Percentiles rank a stretch among this genome's conserved stretches.
Conservation (phyloP, 2,797 vertebrate species). For the Hemibagrus guttatus region DNA sequence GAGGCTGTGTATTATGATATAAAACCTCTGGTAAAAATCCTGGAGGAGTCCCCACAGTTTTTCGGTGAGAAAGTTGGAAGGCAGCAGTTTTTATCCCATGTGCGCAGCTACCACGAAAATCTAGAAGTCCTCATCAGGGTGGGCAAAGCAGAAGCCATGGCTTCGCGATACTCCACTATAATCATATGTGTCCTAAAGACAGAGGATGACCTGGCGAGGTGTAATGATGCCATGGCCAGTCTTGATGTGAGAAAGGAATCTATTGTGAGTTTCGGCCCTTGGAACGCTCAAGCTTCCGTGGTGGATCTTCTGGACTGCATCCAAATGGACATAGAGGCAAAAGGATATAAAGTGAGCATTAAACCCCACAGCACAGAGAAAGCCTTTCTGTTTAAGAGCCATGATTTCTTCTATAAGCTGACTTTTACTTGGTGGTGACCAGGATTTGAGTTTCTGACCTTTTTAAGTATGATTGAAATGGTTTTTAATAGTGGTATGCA, state of each 20-base stretch:
- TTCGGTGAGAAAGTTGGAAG: conserved; percentile 88
- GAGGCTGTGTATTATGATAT: conserved; percentile 87
- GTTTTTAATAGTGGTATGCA: not conserved
- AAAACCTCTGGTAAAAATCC: conserved; percentile 79
- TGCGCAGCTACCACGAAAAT: conserved; percentile 88
- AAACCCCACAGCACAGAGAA: conserved; percentile 70
- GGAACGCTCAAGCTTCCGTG: conserved; percentile 75
- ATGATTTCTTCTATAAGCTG: conserved; percentile 82
- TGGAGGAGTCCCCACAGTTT: conserved; percentile 84
- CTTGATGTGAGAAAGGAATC: conserved; percentile 82
- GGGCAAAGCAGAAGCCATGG: conserved; percentile 85
- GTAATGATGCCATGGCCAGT: conserved; percentile 71
- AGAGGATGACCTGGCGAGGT: conserved; percentile 75
- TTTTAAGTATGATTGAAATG: not conserved
- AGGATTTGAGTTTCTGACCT: not conserved
- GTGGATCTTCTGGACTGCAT: conserved; percentile 86
- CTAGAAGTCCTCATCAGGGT: conserved; percentile 90
- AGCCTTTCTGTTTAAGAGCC: conserved; percentile 77
- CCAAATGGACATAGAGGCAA: conserved; percentile 80
- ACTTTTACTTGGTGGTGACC: conserved; percentile 90
- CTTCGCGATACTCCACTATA: conserved; percentile 77
- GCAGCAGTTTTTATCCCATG: conserved; percentile 85
- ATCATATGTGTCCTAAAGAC: conserved; percentile 80
- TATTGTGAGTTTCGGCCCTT: conserved; percentile 90
- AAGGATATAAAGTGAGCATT: conserved; percentile 81